Base-by-base conservation (phyloP, 2,888 invertebrate species). In the Idaea dimidiata region DNA sequence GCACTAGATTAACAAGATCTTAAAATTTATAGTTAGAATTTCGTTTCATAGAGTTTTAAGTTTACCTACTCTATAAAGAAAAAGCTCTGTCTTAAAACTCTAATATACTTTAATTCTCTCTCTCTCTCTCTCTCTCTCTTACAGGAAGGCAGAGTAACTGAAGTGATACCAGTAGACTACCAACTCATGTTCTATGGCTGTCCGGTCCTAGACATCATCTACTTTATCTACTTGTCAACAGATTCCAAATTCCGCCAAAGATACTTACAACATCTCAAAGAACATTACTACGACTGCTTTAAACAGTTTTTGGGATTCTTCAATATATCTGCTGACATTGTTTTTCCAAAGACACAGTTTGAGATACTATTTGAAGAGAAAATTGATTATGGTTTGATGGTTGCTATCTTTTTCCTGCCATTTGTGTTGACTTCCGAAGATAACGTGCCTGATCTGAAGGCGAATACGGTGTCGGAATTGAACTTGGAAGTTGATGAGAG, bases 101-200 rank as follows among this genome's bases (percentile, higher is more conserved):
- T n/a, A n/a, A n/a, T n/a, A n/a, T n/a, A n/a, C n/a, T n/a, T n/a
- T n/a, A n/a, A n/a, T n/a, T n/a, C n/a, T n/a, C n/a, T n/a, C n/a
- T n/a, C n/a, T n/a, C n/a, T n/a, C n/a, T n/a, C n/a, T n/a, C n/a
- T n/a, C n/a, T n/a, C n/a, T n/a, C n/a, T n/a, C n/a, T n/a, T 77
- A 58, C 72, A 87, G 85, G 63, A 82, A 6, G 79, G 75, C 17
- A 70, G 72, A 58, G 63, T 78, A 24, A 61, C 64, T 0, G 78
- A 84, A 60, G 71, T 83, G 0, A 72, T 84, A 31, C 69, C 78
- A 24, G 71, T 82, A 0, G 87, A 87, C 64, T 87, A 78, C 54
- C 86, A 87, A 59, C 32, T 82, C 0, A 60, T 78, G 0, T 66
- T 76, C 66, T 81, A 73, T 61, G 84, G 84, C 1, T 75, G 73